Percentiles rank a stretch among this genome's conserved stretches.
Conservation (phyloP, 2,113 vertebrate genomes). For the Callocephalon fimbriatum region DNA sequence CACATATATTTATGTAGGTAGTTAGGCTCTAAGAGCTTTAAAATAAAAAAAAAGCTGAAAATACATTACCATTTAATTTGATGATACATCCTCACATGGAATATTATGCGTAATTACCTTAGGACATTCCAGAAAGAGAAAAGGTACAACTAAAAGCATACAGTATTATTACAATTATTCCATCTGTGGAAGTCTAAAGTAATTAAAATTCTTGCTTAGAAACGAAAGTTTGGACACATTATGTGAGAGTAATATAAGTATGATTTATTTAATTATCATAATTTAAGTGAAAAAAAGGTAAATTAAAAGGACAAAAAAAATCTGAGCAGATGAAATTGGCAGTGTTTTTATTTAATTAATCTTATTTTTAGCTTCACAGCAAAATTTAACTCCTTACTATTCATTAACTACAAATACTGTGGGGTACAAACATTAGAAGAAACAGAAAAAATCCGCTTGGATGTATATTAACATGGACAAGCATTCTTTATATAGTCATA, state of each 20-base stretch:
- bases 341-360: background rate
- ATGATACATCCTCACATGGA: background rate
- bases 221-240: background rate
- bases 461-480: background rate
- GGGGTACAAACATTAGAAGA: accelerated
- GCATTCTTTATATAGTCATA: background rate
- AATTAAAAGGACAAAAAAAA: background rate
- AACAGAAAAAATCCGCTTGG: accelerated
- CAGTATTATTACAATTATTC: background rate
- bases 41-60: background rate
- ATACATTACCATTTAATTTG: background rate
- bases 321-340: background rate
- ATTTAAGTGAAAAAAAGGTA: background rate
- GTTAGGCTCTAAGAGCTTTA: background rate
- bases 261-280: background rate
- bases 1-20: background rate
- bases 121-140: background rate
- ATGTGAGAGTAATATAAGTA: background rate
- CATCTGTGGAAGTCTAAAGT: background rate
- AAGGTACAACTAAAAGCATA: background rate
- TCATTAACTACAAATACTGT: background rate
- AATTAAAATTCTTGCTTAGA: background rate
- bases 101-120: background rate
- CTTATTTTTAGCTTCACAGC: background rate
- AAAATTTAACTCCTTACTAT: background rate